phyloP scores from a whole-genome alignment of 2,888 invertebrate genomes.

The Oscheius myriophilus region DNA sequence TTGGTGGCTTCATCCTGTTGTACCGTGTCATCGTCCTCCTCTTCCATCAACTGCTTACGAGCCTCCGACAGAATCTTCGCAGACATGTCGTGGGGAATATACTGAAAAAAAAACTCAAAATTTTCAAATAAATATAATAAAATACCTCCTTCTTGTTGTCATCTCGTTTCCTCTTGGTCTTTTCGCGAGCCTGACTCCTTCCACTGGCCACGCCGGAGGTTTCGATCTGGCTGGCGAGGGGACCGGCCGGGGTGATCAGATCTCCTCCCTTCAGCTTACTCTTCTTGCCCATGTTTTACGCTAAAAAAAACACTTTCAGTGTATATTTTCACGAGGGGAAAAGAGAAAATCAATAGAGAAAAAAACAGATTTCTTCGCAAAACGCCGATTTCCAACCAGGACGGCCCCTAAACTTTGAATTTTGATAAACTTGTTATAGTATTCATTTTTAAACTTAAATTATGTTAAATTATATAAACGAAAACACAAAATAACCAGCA shows the following conservation, averaged over 20 bases:
- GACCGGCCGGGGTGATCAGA: constrained; percentile 48
- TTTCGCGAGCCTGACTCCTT: constrained; percentile 45
- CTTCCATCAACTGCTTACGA: constrained; percentile 53
- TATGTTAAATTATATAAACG: too few species aligned
- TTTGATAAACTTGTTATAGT: too few species aligned
- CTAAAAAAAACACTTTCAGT: too few species aligned
- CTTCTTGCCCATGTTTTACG: constrained; percentile 54
- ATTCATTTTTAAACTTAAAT: too few species aligned
- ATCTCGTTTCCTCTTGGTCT: constrained; percentile 48
- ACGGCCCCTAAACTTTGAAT: too few species aligned
- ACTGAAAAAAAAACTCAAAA: constrained; percentile 41
- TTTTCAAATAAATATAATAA: not conserved
- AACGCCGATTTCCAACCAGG: too few species aligned
- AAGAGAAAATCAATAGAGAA: too few species aligned
- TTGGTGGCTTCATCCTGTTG: constrained; percentile 22
- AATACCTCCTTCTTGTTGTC: constrained; percentile 41
- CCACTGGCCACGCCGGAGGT: constrained; percentile 51
- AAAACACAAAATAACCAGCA: too few species aligned
- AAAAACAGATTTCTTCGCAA: too few species aligned
- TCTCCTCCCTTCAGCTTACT: constrained; percentile 57
- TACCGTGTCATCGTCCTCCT: constrained; percentile 33
- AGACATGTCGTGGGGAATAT: constrained; percentile 51
- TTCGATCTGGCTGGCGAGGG: constrained; percentile 61
- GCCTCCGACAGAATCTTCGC: constrained; percentile 60
- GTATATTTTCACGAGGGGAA: too few species aligned